phyloP scores from a whole-genome alignment of 2,888 invertebrate genomes.

The Deroplatys truncata region DNA sequence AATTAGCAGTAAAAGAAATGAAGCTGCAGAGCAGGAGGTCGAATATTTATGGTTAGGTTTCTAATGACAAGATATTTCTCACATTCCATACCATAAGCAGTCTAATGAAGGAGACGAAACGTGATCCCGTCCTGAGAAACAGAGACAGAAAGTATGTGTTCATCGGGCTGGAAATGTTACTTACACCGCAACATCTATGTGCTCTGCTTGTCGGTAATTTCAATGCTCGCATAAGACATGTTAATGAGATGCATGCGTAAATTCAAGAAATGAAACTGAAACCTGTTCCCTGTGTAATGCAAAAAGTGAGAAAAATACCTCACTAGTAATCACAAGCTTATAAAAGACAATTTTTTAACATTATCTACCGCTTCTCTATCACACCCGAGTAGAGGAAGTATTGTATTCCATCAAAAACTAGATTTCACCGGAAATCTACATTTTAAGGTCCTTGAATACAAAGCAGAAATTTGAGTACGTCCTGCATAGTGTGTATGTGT shows the following conservation, averaged over 20 bases:
- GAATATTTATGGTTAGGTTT: neutral
- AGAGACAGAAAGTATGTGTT: neutral
- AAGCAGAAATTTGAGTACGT: too few species aligned
- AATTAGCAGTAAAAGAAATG: neutral
- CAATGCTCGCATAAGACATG: neutral
- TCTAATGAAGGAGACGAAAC: neutral
- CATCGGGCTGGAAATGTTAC: neutral
- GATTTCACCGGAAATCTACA: too few species aligned
- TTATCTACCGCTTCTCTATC: too few species aligned
- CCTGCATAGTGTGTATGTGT: too few species aligned
- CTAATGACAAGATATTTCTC: neutral
- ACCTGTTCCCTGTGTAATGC: too few species aligned
- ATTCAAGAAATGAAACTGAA: too few species aligned
- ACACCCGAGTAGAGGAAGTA: too few species aligned
- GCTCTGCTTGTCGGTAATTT: neutral
- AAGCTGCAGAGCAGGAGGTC: neutral
- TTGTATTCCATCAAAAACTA: too few species aligned
- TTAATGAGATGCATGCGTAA: neutral
- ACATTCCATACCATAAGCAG: neutral
- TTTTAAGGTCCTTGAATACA: too few species aligned
- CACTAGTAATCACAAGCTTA: too few species aligned
- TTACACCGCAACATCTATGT: neutral
- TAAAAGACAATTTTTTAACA: too few species aligned
- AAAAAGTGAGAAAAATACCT: too few species aligned
- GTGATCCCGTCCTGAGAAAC: neutral